Percentiles rank a stretch among this genome's conserved stretches.
These are phyloP conservation scores for Lates calcarifer DNA, from an alignment of 2,113 vertebrate genomes.

Conservation along the genomic window DNA sequence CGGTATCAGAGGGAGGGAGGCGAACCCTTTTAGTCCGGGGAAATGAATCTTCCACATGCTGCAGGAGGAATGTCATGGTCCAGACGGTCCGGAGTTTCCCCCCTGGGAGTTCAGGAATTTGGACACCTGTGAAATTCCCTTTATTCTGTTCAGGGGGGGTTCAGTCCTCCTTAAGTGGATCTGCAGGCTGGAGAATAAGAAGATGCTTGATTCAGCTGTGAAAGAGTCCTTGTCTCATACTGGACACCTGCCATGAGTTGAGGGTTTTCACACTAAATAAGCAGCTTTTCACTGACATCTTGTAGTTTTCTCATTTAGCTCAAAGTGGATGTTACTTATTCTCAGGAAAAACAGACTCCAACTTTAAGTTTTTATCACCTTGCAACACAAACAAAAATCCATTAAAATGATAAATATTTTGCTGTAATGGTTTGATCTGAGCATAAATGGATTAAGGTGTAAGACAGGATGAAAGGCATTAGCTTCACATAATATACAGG, in stretches of 20 bases:
- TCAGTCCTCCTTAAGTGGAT: slow-evolving; percentile 8
- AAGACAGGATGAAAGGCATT: slow-evolving; percentile 4
- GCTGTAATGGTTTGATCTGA: neutral
- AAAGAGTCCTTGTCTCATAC: neutral
- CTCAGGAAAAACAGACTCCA: neutral
- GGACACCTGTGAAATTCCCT: slow-evolving; percentile 69
- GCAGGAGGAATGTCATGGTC: slow-evolving; percentile 59
- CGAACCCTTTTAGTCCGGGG: slow-evolving; percentile 43
- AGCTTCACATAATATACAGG: neutral
- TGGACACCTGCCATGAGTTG: neutral
- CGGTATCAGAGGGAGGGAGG: slow-evolving; percentile 35
- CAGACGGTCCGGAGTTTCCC: slow-evolving; percentile 53
- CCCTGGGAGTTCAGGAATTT: slow-evolving; percentile 56
- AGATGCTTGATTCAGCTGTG: neutral
- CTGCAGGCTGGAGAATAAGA: slow-evolving; percentile 6
- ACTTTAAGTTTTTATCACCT: neutral
- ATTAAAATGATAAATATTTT: neutral
- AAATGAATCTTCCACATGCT: slow-evolving; percentile 71
- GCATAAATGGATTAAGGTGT: neutral
- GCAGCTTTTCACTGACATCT: neutral
- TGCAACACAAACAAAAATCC: neutral
- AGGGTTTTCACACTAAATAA: neutral
- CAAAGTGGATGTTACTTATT: neutral
- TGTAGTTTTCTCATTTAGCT: neutral
- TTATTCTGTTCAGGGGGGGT: slow-evolving; percentile 15